phyloP scores from a whole-genome alignment of 2,888 invertebrate species.

The Aethes cnicana region DNA sequence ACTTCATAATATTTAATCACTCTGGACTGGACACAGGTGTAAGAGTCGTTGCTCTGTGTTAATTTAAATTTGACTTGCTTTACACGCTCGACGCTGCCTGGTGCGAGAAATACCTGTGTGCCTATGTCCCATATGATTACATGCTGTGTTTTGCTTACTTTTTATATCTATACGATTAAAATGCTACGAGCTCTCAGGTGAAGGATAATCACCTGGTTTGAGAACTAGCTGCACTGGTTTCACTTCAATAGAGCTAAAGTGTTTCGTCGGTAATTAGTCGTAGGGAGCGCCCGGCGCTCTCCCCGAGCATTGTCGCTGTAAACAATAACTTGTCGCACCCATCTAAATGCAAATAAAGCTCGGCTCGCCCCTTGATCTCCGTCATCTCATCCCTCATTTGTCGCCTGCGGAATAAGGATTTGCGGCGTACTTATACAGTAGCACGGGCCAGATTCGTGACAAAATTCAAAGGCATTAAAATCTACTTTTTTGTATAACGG shows the following conservation, averaged over 20 bases:
- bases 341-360: slow-evolving; percentile 75
- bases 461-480: no score
- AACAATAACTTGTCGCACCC: slow-evolving; percentile 68
- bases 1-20: slow-evolving; percentile 15
- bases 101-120: no score
- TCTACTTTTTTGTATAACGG: no score
- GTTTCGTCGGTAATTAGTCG: slow-evolving; percentile 58
- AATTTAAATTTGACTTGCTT: slow-evolving; percentile 7
- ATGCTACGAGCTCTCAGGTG: neutral
- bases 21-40: slow-evolving; percentile 17
- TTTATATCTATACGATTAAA: no score
- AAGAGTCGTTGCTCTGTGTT: slow-evolving; percentile 19
- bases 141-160: no score
- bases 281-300: slow-evolving; percentile 31
- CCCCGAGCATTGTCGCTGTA: slow-evolving; percentile 37
- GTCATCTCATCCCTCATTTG: slow-evolving; percentile 71
- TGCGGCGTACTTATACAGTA: slow-evolving; percentile 28
- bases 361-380: slow-evolving; percentile 63
- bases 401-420: slow-evolving; percentile 46
- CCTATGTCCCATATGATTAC: no score
- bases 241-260: slow-evolving; percentile 21
- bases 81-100: no score
- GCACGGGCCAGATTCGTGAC: no score
- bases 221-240: slow-evolving; percentile 12
- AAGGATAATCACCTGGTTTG: slow-evolving; percentile 12